Percentiles rank a stretch among this genome's conserved stretches.
Conservation (phyloP, 2,888 invertebrate genomes). For the Eutolmus rufibarbis region DNA sequence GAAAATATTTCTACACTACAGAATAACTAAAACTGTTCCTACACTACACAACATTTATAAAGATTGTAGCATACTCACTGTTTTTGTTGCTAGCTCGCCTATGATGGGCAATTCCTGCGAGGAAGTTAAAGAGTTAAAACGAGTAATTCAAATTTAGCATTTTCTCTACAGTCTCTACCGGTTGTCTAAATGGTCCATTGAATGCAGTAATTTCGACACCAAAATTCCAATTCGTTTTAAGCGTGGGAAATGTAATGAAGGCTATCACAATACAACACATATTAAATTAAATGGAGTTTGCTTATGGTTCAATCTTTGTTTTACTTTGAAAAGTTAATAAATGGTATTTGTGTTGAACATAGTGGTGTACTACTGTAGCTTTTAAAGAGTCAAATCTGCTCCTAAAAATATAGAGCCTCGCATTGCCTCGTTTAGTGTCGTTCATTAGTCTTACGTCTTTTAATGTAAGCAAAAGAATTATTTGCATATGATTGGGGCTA, state of each 20-base stretch:
- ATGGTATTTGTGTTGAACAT: not conserved
- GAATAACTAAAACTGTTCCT: not conserved
- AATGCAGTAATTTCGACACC: not conserved
- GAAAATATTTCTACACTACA: not conserved
- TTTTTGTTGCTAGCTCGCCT: not conserved
- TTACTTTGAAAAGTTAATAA: not conserved
- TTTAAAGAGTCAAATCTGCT: no score
- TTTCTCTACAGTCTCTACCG: not conserved
- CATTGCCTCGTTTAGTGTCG: no score
- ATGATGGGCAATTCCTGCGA: not conserved
- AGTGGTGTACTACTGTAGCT: not conserved
- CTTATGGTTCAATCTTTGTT: not conserved
- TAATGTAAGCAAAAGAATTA: no score
- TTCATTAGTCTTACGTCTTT: no score
- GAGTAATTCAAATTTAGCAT: not conserved
- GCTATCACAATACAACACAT: not conserved
- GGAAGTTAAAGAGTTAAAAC: not conserved
- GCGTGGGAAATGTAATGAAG: not conserved
- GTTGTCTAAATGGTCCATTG: not conserved
- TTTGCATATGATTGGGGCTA: no score
- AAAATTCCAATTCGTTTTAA: not conserved
- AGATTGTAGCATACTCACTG: not conserved
- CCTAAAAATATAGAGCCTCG: no score
- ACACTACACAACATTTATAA: not conserved
- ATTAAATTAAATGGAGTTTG: not conserved